Conservation (phyloP, 92 coral and sea anemone genomes). For the Siderastrea radians region DNA sequence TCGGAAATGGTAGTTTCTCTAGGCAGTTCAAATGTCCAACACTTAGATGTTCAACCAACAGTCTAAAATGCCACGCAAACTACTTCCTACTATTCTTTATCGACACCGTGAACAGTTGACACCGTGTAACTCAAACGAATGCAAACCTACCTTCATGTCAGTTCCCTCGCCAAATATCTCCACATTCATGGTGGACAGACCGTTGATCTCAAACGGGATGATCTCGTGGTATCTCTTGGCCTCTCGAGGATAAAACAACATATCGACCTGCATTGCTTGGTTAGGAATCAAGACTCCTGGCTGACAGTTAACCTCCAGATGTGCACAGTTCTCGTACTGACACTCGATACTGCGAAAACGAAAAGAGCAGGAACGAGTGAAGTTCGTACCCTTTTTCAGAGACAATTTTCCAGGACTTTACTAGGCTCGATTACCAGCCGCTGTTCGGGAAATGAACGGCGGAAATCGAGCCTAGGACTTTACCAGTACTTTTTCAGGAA, state of each 20-base stretch:
- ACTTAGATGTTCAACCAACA: neutral
- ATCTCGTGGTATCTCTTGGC: constrained; percentile 85
- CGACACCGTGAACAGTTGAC: neutral
- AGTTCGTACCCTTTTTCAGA: neutral
- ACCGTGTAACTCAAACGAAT: neutral
- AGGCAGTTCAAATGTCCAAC: neutral
- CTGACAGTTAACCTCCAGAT: constrained; percentile 84
- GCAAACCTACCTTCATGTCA: constrained; percentile 89
- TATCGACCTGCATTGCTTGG: constrained; percentile 78
- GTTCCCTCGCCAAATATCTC: constrained; percentile 95
- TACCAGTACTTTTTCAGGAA: too few relatives aligned
- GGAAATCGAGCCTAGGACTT: too few relatives aligned
- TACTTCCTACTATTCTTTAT: neutral
- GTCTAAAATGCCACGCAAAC: neutral
- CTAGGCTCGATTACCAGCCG: too few relatives aligned
- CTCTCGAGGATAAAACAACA: constrained; percentile 95
- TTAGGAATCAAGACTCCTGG: constrained; percentile 91
- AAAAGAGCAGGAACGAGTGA: neutral
- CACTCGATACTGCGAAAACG: constrained; percentile 82
- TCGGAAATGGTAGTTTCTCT: neutral
- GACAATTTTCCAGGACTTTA: neutral
- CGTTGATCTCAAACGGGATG: constrained; percentile 98
- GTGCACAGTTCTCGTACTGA: constrained; percentile 85
- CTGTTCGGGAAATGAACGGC: too few relatives aligned
- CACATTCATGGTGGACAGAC: constrained; percentile 94